Evolutionary conservation across 2,797 vertebrate species (phyloP), one percentile per base, ranked within the genome.

Genomic region (Sphenodon punctatus): DNA sequence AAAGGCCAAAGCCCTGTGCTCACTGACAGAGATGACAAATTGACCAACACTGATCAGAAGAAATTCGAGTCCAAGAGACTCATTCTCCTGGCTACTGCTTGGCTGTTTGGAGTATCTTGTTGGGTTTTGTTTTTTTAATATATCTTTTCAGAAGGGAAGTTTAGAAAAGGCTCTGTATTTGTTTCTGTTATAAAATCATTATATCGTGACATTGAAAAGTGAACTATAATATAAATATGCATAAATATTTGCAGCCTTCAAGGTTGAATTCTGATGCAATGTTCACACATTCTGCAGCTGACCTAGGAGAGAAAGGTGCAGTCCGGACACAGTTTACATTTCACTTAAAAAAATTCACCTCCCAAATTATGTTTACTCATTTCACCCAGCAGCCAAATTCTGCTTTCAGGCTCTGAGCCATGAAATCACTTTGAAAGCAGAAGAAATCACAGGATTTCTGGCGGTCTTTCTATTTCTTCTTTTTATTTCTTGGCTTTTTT

Each of bases 211-310:
- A 67, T 80, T 66, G 36, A 48, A 68, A 74, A 85, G 43, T 14
- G 48, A 13, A 46, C 80, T 19, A 43, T 75, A 70, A 74, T 90
- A 93, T 91, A 92, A 93, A 93, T 94, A 93, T 78, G n/a, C 86
- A 93, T 92, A 93, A 91, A 92, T 90, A 91, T 12, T 11, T 42
- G 3, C 7, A 69, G 41, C 45, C 56, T 75, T 78, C 60, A 48
- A 78, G 16, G 72, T 15, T 15, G 45, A 76, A 25, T 76, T 12
- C 75, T 32, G 5, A 25, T 2, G 12, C 49, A 45, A 67, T 51
- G 61, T 4, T 20, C 84, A 45, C 69, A 27, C 67, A 10, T 22
- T 75, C 65, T 75, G 30, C 69, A 69, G 17, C n/a, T 73, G 65
- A 19, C 17, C 22, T 71, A 77, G 79, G 17, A 25, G 67, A 19